phyloP scores from a whole-genome alignment of 2,888 invertebrate genomes.

The Troides oblongomaculatus region DNA sequence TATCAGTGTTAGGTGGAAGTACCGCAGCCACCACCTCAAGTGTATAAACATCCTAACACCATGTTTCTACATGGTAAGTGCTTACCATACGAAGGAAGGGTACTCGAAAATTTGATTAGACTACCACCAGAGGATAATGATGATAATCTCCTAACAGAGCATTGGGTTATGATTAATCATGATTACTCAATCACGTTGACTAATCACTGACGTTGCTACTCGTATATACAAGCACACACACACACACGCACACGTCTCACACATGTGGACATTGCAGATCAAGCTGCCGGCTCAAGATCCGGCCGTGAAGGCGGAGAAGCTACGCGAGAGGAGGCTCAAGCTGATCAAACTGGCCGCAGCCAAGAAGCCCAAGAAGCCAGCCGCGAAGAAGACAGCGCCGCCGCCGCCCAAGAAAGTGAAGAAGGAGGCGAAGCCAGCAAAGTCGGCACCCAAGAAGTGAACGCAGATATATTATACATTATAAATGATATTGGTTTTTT shows the following conservation, averaged over 20 bases:
- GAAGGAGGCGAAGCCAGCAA: constrained; percentile 42
- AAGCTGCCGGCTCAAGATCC: constrained; percentile 67
- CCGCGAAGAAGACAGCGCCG: constrained; percentile 67
- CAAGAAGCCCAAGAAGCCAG: constrained; percentile 77
- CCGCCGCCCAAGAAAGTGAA: constrained; percentile 61
- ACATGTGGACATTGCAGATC: constrained; percentile 53
- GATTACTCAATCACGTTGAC: constrained; percentile 72
- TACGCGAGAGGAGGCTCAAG: constrained; percentile 74
- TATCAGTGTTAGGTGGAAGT: no score
- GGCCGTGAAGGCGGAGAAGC: constrained; percentile 72
- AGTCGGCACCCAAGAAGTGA: constrained; percentile 54
- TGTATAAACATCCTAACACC: no score
- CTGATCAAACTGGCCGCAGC: constrained; percentile 74
- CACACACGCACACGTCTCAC: no score
- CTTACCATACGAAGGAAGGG: no score
- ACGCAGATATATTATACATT: constrained; percentile 35
- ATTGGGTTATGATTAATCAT: constrained; percentile 71
- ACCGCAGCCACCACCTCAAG: no score
- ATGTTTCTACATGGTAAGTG: no score
- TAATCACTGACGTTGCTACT: constrained; percentile 18
- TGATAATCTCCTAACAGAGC: constrained; percentile 69
- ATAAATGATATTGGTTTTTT: constrained; percentile 28
- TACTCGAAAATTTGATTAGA: no score
- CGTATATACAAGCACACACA: neutral
- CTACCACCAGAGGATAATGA: constrained; percentile 43